Percentiles rank a stretch among this genome's conserved stretches.
Evolutionary conservation across 2,113 vertebrate species (phyloP).

Genomic region (Alaudala cheleensis): DNA sequence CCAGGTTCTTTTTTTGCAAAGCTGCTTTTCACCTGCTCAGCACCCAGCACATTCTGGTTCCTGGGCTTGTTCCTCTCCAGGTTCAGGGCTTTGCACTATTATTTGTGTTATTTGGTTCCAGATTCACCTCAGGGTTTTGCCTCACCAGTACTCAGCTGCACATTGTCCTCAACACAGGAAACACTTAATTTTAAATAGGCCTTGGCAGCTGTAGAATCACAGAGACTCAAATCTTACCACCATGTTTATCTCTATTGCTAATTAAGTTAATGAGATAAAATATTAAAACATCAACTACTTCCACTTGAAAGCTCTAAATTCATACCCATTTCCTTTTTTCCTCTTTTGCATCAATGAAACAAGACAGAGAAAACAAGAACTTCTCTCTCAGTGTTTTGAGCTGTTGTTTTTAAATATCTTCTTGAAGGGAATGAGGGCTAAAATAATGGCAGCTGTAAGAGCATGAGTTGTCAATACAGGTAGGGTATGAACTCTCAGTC

Average conservation of each 20-base stretch:
- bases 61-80: background rate
- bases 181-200: background rate
- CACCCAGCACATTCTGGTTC: background rate
- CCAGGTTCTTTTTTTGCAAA: background rate
- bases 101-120: background rate
- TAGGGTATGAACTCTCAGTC: background rate
- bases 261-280: background rate
- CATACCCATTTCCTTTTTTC: background rate
- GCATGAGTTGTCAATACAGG: background rate
- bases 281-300: background rate
- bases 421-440: background rate
- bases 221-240: background rate
- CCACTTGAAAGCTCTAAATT: background rate
- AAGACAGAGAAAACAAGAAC: background rate
- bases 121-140: background rate
- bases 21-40: background rate
- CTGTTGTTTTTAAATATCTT: background rate
- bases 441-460: background rate
- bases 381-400: background rate
- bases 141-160: background rate
- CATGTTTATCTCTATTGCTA: background rate
- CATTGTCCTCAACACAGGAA: background rate
- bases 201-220: background rate
- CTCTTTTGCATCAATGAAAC: background rate
- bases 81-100: background rate